These are phyloP conservation scores for Pharmacophagus antenor DNA, from an alignment of 2,888 invertebrate genomes.

Conservation along the genomic window DNA sequence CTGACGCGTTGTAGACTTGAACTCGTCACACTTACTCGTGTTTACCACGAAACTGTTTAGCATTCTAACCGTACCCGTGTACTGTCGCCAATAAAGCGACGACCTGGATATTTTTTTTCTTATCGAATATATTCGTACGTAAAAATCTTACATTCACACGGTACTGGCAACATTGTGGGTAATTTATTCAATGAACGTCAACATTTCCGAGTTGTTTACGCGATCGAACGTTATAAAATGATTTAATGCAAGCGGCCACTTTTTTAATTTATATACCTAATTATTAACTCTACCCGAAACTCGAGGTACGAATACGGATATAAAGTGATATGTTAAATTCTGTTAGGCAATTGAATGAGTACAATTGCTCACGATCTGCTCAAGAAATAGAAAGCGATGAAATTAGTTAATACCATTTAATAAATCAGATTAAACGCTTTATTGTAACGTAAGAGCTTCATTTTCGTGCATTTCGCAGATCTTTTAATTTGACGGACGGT, in stretches of 20 bases:
- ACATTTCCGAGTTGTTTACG: conserved; percentile 14
- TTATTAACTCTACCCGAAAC: no score
- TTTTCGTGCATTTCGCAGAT: conserved; percentile 69
- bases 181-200: conserved; percentile 27
- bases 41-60: conserved; percentile 73
- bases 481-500: conserved; percentile 66
- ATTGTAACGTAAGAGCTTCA: conserved; percentile 54
- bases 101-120: conserved; percentile 72
- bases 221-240: neutral
- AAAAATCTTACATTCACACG: conserved; percentile 65
- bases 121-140: conserved; percentile 56
- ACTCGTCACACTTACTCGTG: conserved; percentile 52
- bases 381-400: conserved; percentile 70
- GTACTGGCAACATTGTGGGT: conserved; percentile 36
- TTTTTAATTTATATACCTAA: neutral
- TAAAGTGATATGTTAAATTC: no score
- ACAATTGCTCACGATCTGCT: conserved; percentile 55
- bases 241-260: neutral
- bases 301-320: no score
- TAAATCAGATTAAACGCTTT: conserved; percentile 65
- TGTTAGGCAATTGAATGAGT: no score
- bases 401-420: conserved; percentile 74
- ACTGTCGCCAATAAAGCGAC: conserved; percentile 69
- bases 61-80: conserved; percentile 69
- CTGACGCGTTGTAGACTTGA: conserved; percentile 13